Conservation (phyloP, 2,113 vertebrate genomes). For the Apodemus sylvaticus region DNA sequence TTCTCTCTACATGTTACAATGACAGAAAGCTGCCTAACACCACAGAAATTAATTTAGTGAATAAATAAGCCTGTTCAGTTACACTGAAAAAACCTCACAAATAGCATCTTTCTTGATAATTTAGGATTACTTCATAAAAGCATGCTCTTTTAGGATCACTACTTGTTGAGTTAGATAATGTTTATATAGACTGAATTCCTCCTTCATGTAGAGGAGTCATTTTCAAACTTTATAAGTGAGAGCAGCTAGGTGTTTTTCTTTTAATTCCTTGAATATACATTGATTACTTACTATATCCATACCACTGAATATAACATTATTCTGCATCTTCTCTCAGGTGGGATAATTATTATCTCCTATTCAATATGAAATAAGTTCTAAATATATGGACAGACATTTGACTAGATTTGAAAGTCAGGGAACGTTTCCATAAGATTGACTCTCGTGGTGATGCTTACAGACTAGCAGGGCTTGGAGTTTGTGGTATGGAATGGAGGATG, state of each 20-base stretch:
- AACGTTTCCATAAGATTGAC: neutral
- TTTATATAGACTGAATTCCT: neutral
- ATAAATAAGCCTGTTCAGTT: neutral
- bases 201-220: neutral
- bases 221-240: conserved; percentile 46
- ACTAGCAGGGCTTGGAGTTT: neutral
- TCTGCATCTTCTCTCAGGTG: neutral
- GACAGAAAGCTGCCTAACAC: neutral
- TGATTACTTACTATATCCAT: neutral
- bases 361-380: neutral
- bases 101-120: neutral
- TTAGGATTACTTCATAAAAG: conserved; percentile 39
- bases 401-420: neutral
- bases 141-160: neutral
- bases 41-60: neutral
- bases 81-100: conserved; percentile 8
- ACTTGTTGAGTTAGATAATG: neutral
- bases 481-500: neutral
- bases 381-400: neutral
- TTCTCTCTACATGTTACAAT: neutral
- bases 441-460: neutral
- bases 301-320: neutral
- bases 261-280: conserved; percentile 15
- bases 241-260: conserved; percentile 2
- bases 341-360: neutral